These are phyloP conservation scores for Scaptomyza hsui DNA, from an alignment of 1,140 invertebrate species.

Conservation along the genomic window DNA sequence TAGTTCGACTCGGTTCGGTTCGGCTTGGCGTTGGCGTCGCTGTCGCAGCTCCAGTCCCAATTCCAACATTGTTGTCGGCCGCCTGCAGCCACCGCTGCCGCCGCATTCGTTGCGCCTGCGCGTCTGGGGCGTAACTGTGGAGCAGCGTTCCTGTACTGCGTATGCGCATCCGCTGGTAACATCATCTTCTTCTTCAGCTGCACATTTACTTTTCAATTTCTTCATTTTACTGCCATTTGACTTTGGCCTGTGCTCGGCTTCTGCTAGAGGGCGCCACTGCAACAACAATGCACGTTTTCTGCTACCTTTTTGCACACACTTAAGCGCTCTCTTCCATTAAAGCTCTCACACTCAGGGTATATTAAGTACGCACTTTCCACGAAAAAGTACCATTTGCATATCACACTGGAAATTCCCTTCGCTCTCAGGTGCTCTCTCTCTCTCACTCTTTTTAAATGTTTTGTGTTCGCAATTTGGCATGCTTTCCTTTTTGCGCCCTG, in stretches of 20 bases:
- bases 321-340: too few species aligned
- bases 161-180: constrained; percentile 22
- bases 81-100: constrained; percentile 38
- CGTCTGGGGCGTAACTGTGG: constrained; percentile 68
- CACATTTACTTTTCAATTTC: constrained; percentile 45
- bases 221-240: constrained; percentile 21
- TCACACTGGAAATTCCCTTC: background rate
- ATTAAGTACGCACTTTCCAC: too few species aligned
- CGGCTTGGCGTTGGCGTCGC: constrained; percentile 19
- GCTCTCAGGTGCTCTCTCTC: constrained; percentile 3
- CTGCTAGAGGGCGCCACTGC: constrained; percentile 56
- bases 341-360: too few species aligned
- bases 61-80: constrained; percentile 42
- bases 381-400: too few species aligned
- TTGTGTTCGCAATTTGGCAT: constrained; percentile 25
- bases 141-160: constrained; percentile 12
- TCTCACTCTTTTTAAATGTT: constrained; percentile 9
- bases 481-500: constrained; percentile 15
- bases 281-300: too few species aligned
- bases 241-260: constrained; percentile 2
- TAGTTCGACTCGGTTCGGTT: background rate
- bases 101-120: constrained; percentile 44
- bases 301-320: too few species aligned
- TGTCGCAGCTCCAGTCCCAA: constrained; percentile 23
- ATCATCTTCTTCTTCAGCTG: constrained; percentile 22